phyloP scores from a whole-genome alignment of 2,797 vertebrate genomes.

The Platyrinchus mystaceus region DNA sequence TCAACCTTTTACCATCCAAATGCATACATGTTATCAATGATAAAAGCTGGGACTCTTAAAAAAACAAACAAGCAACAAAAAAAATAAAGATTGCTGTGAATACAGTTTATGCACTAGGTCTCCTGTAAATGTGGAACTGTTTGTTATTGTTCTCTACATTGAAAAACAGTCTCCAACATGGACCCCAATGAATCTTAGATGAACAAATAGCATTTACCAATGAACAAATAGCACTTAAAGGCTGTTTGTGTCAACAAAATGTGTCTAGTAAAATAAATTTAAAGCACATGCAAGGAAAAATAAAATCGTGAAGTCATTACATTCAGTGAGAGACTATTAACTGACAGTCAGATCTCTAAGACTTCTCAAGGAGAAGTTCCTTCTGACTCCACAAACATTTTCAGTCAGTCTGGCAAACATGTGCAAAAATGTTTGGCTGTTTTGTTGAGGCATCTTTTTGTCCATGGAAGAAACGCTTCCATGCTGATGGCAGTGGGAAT shows the following conservation, averaged over 20 bases:
- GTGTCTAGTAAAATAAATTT: conserved; percentile 47
- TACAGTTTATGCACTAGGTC: conserved; percentile 64
- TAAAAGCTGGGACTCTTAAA: conserved; percentile 73
- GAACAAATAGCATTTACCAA: conserved; percentile 53
- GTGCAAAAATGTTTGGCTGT: conserved; percentile 61
- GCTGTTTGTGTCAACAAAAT: conserved; percentile 58
- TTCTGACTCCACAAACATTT: conserved; percentile 54
- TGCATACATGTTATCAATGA: conserved; percentile 53
- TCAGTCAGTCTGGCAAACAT: conserved; percentile 65
- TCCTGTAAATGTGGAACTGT: conserved; percentile 68
- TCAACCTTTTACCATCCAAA: conserved; percentile 68
- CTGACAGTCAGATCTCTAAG: conserved; percentile 58
- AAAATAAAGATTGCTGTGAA: conserved; percentile 55
- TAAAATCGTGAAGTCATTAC: conserved; percentile 46
- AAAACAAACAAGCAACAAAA: conserved; percentile 22
- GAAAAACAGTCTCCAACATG: conserved; percentile 56
- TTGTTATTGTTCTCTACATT: conserved; percentile 47
- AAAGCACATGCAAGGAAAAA: conserved; percentile 75
- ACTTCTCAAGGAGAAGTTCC: conserved; percentile 62
- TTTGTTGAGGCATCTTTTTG: conserved; percentile 61
- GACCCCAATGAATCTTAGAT: conserved; percentile 67
- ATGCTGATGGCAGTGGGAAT: conserved; percentile 61
- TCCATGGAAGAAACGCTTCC: conserved; percentile 69
- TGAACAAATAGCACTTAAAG: conserved; percentile 56
- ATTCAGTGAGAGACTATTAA: conserved; percentile 58